Percentiles rank a stretch among this genome's conserved stretches.
Conservation (phyloP, 2,113 vertebrate genomes). For the Rhinichthys klamathensis region DNA sequence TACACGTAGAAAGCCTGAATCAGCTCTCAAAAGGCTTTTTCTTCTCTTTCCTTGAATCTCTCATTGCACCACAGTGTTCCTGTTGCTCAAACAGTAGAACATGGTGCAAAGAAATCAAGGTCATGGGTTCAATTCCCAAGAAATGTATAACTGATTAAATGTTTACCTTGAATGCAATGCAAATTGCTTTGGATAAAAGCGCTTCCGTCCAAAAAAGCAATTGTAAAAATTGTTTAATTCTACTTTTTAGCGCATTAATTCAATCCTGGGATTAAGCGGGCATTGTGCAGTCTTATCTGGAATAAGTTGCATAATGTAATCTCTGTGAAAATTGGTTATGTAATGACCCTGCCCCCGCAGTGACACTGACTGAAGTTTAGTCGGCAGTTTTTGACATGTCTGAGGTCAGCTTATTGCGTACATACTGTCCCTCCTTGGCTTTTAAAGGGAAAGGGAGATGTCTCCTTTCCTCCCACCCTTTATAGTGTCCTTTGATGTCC, state of each 20-base stretch:
- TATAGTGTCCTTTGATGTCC: not conserved
- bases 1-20: not conserved
- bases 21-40: not conserved
- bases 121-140: not conserved
- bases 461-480: not conserved
- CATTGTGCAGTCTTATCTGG: constrained; percentile 60
- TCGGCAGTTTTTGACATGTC: not conserved
- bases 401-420: not conserved
- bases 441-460: not conserved
- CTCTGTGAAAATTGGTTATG: constrained; percentile 46
- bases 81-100: not conserved
- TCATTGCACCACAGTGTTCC: not conserved
- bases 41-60: not conserved
- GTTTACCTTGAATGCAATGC: not conserved
- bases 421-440: not conserved
- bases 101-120: not conserved
- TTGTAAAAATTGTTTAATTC: not conserved
- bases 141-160: not conserved
- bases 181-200: not conserved
- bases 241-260: not conserved
- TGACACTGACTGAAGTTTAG: constrained; percentile 22
- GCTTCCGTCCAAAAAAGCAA: not conserved
- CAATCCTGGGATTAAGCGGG: constrained; percentile 59
- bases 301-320: constrained; percentile 66
- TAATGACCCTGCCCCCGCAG: not conserved